These are phyloP conservation scores for Hirtodrosophila cameraria DNA, from an alignment of 2,888 invertebrate genomes.

Conservation along the genomic window DNA sequence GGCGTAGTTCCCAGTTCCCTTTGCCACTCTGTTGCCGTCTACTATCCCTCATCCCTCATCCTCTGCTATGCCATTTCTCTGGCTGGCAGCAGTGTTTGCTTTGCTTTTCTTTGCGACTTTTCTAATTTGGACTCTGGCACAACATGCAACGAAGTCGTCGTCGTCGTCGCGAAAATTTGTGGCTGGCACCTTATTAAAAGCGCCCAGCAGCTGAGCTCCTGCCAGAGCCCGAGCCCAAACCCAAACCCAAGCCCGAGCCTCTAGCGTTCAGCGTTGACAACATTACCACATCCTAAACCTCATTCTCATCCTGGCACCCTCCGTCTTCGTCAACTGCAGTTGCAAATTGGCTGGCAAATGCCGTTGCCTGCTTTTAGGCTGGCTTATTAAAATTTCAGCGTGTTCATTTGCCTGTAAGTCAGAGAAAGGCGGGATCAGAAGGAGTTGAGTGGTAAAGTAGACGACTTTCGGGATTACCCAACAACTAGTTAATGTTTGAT, in stretches of 20 bases:
- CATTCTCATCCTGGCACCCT: slow-evolving; percentile 41
- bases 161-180: slow-evolving; percentile 68
- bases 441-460: slow-evolving; percentile 21
- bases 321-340: slow-evolving; percentile 65
- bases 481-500: slow-evolving; percentile 78
- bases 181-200: slow-evolving; percentile 78
- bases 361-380: slow-evolving; percentile 77
- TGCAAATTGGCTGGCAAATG: slow-evolving; percentile 78
- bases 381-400: slow-evolving; percentile 78
- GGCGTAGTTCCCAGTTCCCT: slow-evolving; percentile 48
- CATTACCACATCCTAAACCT: slow-evolving; percentile 47
- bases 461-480: slow-evolving; percentile 57
- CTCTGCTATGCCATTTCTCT: slow-evolving; percentile 30
- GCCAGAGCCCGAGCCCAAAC: slow-evolving; percentile 5
- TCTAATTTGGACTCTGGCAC: slow-evolving; percentile 75
- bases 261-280: slow-evolving; percentile 38
- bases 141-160: slow-evolving; percentile 73
- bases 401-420: slow-evolving; percentile 73
- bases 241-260: slow-evolving; percentile 2
- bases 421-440: slow-evolving; percentile 1
- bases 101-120: slow-evolving; percentile 77
- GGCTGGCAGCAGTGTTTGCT: slow-evolving; percentile 53
- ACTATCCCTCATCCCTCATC: not conserved
- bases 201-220: slow-evolving; percentile 68
- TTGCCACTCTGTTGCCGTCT: not conserved